Evolutionary conservation across 2,888 invertebrate species (phyloP), one percentile per base, ranked within the genome.

Genomic region (Sceliomorpha sp.): DNA sequence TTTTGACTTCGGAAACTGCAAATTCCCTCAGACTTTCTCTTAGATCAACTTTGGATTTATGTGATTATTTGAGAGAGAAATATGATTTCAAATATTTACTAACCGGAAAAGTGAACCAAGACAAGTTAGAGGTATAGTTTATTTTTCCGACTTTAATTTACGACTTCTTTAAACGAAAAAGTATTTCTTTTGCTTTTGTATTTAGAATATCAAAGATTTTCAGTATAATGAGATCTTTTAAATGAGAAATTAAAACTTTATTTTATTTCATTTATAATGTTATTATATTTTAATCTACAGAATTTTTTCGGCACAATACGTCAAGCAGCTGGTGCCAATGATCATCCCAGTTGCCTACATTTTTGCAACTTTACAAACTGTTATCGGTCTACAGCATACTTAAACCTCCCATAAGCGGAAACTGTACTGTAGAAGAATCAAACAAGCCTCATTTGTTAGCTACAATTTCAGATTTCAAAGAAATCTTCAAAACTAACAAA

Each of bases 301-400:
- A 40, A 63, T 48, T 70, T 70, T 55, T 70, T 70, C 40, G 66
- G 70, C 1, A 67, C 58, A 2, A 71, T 71, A n/a, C 39, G 71
- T 6, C 50, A 55, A 55, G 71, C 71, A 9, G 44, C 58, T 14
- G 62, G 71, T 1, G 10, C 9, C n/a, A 71, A 64, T 39, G 64
- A 68, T 2, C 71, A 63, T 9, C 63, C 63, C 1, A 59, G 10
- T 9, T 36, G 44, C 51, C 70, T 1, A 75, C 70, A 2, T 75
- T 75, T 42, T 9, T 75, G 4, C 66, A 70, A 4, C 29, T 75
- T 13, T 74, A 77, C 10, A 74, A 68, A 48, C 29, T 77, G 5
- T 24, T 71, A 13, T 67, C 71, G 2, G 37, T 50, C 4, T 67
- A 71, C 9, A 55, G 56, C 26, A 9, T 48, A 9, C 24, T 69